Conservation (phyloP, 92 coral and sea anemone species). For the Epizoanthus stellaris region DNA sequence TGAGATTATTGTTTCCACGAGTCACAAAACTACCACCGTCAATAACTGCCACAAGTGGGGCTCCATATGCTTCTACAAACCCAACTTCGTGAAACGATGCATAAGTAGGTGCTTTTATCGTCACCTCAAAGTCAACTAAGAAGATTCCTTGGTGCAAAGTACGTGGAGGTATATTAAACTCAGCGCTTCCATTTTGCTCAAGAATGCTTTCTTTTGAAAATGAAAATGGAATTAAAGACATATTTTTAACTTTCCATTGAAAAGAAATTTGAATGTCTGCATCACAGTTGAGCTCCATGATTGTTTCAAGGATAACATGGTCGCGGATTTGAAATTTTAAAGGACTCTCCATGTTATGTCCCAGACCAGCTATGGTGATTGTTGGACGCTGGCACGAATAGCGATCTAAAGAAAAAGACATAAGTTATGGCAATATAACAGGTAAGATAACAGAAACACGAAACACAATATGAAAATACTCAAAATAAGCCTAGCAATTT, state of each 20-base stretch:
- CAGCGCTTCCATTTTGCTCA: not conserved
- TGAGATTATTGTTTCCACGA: not conserved
- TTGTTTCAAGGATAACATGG: not conserved
- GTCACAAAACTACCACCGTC: constrained; percentile 33
- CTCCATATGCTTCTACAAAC: not conserved
- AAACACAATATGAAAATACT: too few species aligned
- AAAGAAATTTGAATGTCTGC: constrained; percentile 3
- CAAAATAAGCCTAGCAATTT: too few species aligned
- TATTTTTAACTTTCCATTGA: constrained; percentile 37
- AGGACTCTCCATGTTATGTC: not conserved
- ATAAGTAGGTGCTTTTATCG: not conserved
- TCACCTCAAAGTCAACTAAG: constrained; percentile 27
- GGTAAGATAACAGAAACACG: too few species aligned
- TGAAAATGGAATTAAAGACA: constrained; percentile 13
- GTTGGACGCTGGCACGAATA: constrained; percentile 11
- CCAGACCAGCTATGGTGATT: not conserved
- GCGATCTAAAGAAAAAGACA: not conserved
- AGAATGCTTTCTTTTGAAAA: constrained; percentile 23
- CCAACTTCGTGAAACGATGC: constrained; percentile 35
- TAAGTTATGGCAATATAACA: too few species aligned
- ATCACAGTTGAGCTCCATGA: not conserved
- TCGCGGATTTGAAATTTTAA: not conserved
- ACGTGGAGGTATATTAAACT: not conserved
- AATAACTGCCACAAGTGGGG: constrained; percentile 45
- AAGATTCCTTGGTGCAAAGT: constrained; percentile 19